Evolutionary conservation across 2,797 vertebrate species (phyloP), one percentile per base, ranked within the genome.

Genomic region (Sebastes alutus): DNA sequence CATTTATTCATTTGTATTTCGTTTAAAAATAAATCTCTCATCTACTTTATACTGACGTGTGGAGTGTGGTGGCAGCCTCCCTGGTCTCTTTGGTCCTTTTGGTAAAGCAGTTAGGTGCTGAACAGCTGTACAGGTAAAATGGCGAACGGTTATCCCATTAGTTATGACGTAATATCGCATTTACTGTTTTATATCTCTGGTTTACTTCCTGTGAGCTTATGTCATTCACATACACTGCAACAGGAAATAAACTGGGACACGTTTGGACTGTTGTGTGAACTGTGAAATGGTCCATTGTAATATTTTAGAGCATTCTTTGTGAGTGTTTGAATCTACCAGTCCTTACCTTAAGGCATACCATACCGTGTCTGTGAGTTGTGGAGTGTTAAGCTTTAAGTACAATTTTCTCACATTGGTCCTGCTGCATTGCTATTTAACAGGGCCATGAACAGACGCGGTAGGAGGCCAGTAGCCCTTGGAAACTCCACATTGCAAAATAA

Each of bases 401-500:
- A 70, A 65, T 33, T 82, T 70, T 74, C 33, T 63, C 25, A 76
- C 11, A 22, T 72, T 75, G 61, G 25, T 74, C 4, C n/a, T 59
- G 25, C 58, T 72, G 18, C 55, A 63, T 27, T 69, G 46, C 55
- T 63, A 67, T 77, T 56, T 72, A 42, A 77, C 70, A 73, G 64
- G n/a, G 29, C 69, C 33, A 52, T 29, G 20, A 5, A 65, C 65
- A 42, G 18, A 27, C 55, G 64, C 56, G 29, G 49, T 59, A 49
- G 38, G 46, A 78, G 68, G 70, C 62, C 58, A 59, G 77, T 56
- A 49, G 66, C 29, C 56, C 52, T 71, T 63, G 35, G 66, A 86
- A 80, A 86, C 54, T 18, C 63, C 73, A 69, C 82, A 79, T 16
- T 69, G 49, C 52, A 85, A 83, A 85, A 83, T 85, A 85, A 84